Percentiles rank a stretch among this genome's conserved stretches.
Evolutionary conservation across 2,797 vertebrate species (phyloP).

Genomic region (Cynodonichthys magdalenae): DNA sequence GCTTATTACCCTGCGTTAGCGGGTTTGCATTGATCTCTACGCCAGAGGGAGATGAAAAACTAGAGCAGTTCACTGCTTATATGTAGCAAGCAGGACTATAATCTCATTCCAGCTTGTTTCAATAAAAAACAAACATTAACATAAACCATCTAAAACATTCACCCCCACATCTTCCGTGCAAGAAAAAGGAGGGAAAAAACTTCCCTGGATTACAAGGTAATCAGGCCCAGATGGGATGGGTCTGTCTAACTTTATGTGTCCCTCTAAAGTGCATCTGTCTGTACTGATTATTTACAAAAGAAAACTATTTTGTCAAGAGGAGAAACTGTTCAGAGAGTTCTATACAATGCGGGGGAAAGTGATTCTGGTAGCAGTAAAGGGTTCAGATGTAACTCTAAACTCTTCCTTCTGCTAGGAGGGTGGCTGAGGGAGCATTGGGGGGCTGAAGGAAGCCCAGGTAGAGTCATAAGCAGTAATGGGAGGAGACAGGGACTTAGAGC

Average conservation of each 20-base stretch:
- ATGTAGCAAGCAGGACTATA: constrained; percentile 70
- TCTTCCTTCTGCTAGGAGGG: constrained; percentile 45
- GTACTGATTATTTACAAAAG: constrained; percentile 32
- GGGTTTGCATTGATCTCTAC: constrained; percentile 84
- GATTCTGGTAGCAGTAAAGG: constrained; percentile 34
- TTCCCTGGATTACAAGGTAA: constrained; percentile 66
- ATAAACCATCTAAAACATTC: constrained; percentile 76
- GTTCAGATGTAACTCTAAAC: constrained; percentile 50
- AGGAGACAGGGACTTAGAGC: constrained; percentile 85
- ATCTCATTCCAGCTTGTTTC: constrained; percentile 81
- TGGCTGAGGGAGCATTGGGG: constrained; percentile 48
- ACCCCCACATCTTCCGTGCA: constrained; percentile 45
- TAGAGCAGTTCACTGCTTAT: constrained; percentile 62
- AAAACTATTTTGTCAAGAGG: constrained; percentile 15
- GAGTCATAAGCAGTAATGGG: constrained; percentile 83
- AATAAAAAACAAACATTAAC: constrained; percentile 81
- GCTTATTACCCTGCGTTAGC: constrained; percentile 80
- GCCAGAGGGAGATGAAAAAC: constrained; percentile 69
- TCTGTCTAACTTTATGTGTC: constrained; percentile 48
- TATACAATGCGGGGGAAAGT: constrained; percentile 18
- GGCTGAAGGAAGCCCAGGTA: constrained; percentile 72
- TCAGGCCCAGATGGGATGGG: constrained; percentile 65
- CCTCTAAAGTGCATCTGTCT: constrained; percentile 44
- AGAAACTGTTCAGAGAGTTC: constrained; percentile 6
- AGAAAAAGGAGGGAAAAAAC: constrained; percentile 41